Percentiles rank a stretch among this genome's conserved stretches.
These are phyloP conservation scores for Athrips mouffetella DNA, from an alignment of 2,888 invertebrate genomes.

Conservation along the genomic window DNA sequence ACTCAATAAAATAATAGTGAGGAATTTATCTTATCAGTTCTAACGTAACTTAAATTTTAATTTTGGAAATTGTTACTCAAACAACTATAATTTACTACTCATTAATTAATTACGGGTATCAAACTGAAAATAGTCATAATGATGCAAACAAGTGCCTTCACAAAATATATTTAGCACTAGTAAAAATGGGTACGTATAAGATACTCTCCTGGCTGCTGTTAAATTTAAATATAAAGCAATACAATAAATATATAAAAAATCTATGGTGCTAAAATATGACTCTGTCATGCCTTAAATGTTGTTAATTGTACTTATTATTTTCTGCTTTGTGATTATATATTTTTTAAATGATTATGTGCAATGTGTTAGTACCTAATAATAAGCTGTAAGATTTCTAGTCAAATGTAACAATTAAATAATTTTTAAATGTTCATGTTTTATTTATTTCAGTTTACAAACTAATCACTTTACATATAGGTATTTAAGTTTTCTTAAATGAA, in stretches of 20 bases:
- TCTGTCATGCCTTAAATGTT: constrained; percentile 53
- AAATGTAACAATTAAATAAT: constrained; percentile 66
- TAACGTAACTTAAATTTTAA: no score
- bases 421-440: constrained; percentile 38
- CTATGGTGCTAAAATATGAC: constrained; percentile 30
- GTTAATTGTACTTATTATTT: constrained; percentile 52
- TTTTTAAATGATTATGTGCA: constrained; percentile 28
- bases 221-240: background rate
- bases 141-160: no score
- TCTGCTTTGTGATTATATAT: constrained; percentile 32
- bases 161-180: background rate
- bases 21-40: background rate
- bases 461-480: no score
- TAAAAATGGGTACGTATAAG: background rate
- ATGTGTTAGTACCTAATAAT: constrained; percentile 39
- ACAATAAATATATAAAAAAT: background rate
- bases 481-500: no score
- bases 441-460: background rate
- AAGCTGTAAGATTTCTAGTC: constrained; percentile 67
- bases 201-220: background rate
- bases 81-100: no score
- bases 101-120: no score
- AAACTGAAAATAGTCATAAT: background rate
- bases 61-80: no score
- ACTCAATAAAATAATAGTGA: background rate